Percentiles rank a stretch among this genome's conserved stretches.
Evolutionary conservation across 2,888 invertebrate species (phyloP).

Genomic region (Synanthedon andrenaeformis): DNA sequence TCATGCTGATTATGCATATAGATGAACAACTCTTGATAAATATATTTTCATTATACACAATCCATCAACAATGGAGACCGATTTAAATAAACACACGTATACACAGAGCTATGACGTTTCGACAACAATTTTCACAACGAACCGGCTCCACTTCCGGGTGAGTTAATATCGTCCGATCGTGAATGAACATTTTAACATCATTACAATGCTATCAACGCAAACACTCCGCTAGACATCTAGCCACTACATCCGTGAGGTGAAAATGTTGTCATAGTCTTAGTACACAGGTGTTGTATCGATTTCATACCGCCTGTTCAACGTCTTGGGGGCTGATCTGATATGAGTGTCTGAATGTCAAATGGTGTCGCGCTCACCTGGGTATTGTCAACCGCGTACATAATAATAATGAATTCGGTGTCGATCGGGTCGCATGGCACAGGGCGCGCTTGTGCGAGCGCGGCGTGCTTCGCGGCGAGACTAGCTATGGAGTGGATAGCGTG

Average conservation of each 20-base stretch:
- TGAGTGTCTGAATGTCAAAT: slow-evolving; percentile 1
- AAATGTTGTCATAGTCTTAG: slow-evolving; percentile 6
- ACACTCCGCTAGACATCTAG: slow-evolving; percentile 26
- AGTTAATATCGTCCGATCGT: slow-evolving; percentile 48
- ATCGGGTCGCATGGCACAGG: slow-evolving; percentile 43
- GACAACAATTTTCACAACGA: slow-evolving; percentile 33
- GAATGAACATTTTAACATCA: slow-evolving; percentile 41
- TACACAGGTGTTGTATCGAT: slow-evolving; percentile 15
- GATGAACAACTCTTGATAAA: too few species aligned
- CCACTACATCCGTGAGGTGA: slow-evolving; percentile 20
- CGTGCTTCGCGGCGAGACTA: slow-evolving; percentile 37
- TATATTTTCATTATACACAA: too few species aligned
- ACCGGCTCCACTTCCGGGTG: slow-evolving; percentile 67
- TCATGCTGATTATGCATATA: too few species aligned
- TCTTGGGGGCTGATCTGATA: slow-evolving; percentile 13
- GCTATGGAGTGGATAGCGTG: neutral
- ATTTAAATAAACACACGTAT: too few species aligned
- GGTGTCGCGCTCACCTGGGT: slow-evolving; percentile 58
- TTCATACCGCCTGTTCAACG: too few species aligned
- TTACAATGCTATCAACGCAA: slow-evolving; percentile 39
- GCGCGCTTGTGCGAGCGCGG: slow-evolving; percentile 25
- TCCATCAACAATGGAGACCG: too few species aligned
- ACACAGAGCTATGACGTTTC: slow-evolving; percentile 19
- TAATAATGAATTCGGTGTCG: slow-evolving; percentile 42
- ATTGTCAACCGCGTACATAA: slow-evolving; percentile 65